Percentiles rank a stretch among this genome's conserved stretches.
phyloP scores from a whole-genome alignment of 2,888 invertebrate genomes.

The Amphimallon solstitiale region DNA sequence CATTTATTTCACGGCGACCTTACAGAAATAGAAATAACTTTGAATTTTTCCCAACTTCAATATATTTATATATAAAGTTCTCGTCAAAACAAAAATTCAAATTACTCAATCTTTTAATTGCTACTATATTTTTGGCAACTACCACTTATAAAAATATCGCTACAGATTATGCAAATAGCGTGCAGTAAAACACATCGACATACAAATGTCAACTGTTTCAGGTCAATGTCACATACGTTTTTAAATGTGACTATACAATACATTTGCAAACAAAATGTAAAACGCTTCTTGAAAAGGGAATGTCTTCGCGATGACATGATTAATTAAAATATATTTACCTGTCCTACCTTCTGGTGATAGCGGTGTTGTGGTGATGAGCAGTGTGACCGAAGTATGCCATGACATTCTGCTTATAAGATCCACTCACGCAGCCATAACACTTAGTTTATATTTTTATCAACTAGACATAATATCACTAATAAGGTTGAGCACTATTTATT shows the following conservation, averaged over 20 bases:
- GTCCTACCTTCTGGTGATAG: slow-evolving; percentile 49
- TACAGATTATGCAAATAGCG: background rate
- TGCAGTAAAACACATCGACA: background rate
- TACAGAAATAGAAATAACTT: slow-evolving; percentile 1
- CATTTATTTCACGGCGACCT: slow-evolving; percentile 16
- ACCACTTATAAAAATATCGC: too few species aligned
- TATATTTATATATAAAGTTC: slow-evolving; percentile 5
- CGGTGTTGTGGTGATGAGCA: slow-evolving; percentile 38
- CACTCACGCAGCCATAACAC: background rate
- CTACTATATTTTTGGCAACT: background rate
- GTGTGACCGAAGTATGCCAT: slow-evolving; percentile 47
- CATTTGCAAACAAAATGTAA: background rate
- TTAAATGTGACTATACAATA: background rate
- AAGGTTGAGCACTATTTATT: background rate
- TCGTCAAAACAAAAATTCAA: slow-evolving; percentile 15
- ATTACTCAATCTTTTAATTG: slow-evolving; percentile 10
- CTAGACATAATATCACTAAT: background rate
- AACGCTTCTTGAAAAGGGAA: background rate
- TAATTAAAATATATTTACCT: slow-evolving; percentile 45
- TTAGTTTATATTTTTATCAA: background rate
- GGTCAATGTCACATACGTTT: slow-evolving; percentile 2
- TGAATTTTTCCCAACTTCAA: background rate
- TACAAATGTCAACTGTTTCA: background rate
- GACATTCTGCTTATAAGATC: slow-evolving; percentile 41
- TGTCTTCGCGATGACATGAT: background rate